A percentile compares a stretch with the other conserved stretches of the same genome.
phyloP scores from a whole-genome alignment of 2,113 vertebrate genomes.

The Choloepus hoffmanni region DNA sequence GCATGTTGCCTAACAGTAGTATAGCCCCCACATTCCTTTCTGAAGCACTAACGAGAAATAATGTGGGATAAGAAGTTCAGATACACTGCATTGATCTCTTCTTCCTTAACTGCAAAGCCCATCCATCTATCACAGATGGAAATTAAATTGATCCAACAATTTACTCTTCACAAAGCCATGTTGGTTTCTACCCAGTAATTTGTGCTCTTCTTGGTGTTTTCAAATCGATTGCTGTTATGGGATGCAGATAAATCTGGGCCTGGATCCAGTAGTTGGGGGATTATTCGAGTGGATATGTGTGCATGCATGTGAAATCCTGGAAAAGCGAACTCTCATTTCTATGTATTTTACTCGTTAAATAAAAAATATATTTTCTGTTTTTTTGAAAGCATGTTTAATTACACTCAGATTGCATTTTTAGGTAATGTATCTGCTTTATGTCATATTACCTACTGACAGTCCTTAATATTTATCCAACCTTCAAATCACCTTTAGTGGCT shows the following conservation, averaged over 20 bases:
- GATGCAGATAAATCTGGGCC: slow-evolving; percentile 77
- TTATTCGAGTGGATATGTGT: slow-evolving; percentile 62
- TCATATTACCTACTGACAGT: slow-evolving; percentile 33
- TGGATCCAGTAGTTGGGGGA: slow-evolving; percentile 72
- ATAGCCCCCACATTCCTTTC: not conserved
- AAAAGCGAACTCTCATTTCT: slow-evolving; percentile 59
- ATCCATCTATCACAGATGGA: slow-evolving; percentile 69
- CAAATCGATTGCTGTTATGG: slow-evolving; percentile 82
- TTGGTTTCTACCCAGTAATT: slow-evolving; percentile 81
- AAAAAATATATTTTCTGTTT: slow-evolving; percentile 66
- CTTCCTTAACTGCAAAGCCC: slow-evolving; percentile 57
- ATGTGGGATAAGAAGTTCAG: not conserved
- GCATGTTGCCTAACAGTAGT: not conserved
- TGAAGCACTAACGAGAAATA: not conserved
- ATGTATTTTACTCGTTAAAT: slow-evolving; percentile 62
- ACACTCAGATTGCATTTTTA: slow-evolving; percentile 62
- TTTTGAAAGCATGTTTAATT: slow-evolving; percentile 67
- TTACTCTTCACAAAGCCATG: slow-evolving; percentile 76
- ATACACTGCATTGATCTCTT: not conserved
- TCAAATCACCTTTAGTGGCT: slow-evolving; percentile 41
- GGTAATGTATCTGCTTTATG: slow-evolving; percentile 55
- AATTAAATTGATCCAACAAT: slow-evolving; percentile 81
- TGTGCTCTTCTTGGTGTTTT: slow-evolving; percentile 80
- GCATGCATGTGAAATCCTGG: slow-evolving; percentile 53
- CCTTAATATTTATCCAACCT: slow-evolving; percentile 45